Conservation (phyloP, 2,797 vertebrate species). For the Sebastolobus altivelis region DNA sequence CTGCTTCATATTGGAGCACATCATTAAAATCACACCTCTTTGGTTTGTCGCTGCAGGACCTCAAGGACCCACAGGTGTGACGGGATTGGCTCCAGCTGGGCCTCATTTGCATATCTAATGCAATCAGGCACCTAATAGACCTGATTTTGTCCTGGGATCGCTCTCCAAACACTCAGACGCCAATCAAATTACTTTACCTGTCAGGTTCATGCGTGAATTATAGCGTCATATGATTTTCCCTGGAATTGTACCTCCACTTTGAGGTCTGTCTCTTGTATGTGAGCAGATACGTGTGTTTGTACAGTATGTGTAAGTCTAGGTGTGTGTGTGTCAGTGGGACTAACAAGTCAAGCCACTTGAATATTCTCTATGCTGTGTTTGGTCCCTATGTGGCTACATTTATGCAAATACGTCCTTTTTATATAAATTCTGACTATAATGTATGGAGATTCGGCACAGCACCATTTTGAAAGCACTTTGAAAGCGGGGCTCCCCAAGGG, state of each 20-base stretch:
- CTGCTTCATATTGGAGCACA: conserved; percentile 38
- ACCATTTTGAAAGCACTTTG: conserved; percentile 79
- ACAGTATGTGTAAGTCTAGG: neutral
- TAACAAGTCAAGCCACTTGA: conserved; percentile 63
- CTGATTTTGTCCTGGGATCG: conserved; percentile 58
- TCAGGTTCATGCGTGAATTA: conserved; percentile 8
- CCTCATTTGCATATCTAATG: conserved; percentile 77
- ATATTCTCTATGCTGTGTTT: conserved; percentile 67
- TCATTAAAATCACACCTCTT: conserved; percentile 60
- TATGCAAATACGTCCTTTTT: conserved; percentile 82
- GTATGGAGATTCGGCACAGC: conserved; percentile 78
- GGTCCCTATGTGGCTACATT: conserved; percentile 71
- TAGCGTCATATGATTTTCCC: neutral
- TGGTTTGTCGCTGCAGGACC: conserved; percentile 50
- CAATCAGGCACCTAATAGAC: conserved; percentile 70
- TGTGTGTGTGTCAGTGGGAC: conserved; percentile 22
- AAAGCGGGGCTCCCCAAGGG: conserved; percentile 73
- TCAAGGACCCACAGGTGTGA: conserved; percentile 73
- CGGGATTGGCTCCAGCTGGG: conserved; percentile 70
- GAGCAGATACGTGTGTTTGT: conserved; percentile 1
- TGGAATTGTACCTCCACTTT: neutral
- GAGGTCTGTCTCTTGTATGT: neutral
- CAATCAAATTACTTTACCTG: conserved; percentile 48
- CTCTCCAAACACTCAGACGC: conserved; percentile 33
- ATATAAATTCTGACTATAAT: conserved; percentile 81